Base-by-base conservation (phyloP, 2,888 invertebrate genomes). In the Stenoptilia bipunctidactyla region DNA sequence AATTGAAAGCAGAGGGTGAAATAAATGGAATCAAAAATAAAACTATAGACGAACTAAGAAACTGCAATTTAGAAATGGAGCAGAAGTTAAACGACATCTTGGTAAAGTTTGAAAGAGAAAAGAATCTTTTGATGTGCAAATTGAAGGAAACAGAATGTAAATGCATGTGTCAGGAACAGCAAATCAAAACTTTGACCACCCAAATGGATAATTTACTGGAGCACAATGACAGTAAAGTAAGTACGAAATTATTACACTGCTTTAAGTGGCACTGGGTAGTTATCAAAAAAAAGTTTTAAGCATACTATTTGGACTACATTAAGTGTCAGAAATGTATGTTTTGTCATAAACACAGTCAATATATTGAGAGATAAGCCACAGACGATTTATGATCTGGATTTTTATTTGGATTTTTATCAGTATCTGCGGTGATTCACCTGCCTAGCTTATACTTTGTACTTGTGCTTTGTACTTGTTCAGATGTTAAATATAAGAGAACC, bases 81-180 rank as follows among this genome's bases (percentile, higher is more conserved):
- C 69, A 67, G 45, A 72, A 65, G 53, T 43, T 82, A 10, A 72
- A 66, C 40, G 71, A 79, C 1, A 54, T 61, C 2, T 47, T 56
- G 13, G 56, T 73, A 34, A 44, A 45, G 15, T 71, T 66, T 52
- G 82, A 85, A 56, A 76, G 76, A 44, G 86, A 88, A 49, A 77
- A 75, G 51, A 85, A 84, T 52, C 47, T 52, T 39, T 56, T 87
- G 14, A 53, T 73, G 39, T 80, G 83, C 49, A 85, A 85, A 62
- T 57, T 87, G 27, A 71, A 80, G 47, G 86, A 87, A 64, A 64
- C 73, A 34, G 86, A 87, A 52, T 83, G 85, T 44, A 79, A 79
- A 56, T 67, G 84, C 13, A 80, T 85, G 59, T 87, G 87, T 45
- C 85, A 86, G 61, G 86, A 84, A 40, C 77, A 85, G 49, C 87